Percentiles rank a stretch among this genome's conserved stretches.
Conservation (phyloP, 2,888 invertebrate species). For the Lumbricus terrestris region DNA sequence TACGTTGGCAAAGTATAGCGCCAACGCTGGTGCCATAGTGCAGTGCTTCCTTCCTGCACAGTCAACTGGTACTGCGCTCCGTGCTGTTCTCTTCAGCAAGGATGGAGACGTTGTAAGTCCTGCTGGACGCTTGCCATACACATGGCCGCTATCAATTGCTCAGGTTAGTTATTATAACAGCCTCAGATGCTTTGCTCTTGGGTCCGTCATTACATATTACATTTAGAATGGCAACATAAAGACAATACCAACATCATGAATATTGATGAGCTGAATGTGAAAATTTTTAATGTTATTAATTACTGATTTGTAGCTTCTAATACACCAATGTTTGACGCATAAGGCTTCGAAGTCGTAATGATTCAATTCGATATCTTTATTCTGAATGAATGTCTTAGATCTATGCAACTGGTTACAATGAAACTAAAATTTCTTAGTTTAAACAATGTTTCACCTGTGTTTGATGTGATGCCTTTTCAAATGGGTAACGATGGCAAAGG, state of each 20-base stretch:
- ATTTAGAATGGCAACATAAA: background rate
- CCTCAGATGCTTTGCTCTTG: background rate
- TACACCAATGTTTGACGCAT: no score
- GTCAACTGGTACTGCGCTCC: constrained; percentile 40
- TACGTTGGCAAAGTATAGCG: constrained; percentile 43
- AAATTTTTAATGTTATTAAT: background rate
- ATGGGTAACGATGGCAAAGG: no score
- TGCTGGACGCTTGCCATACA: constrained; percentile 37
- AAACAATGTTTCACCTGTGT: no score
- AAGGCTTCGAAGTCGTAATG: no score
- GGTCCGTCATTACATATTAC: background rate
- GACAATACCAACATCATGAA: background rate
- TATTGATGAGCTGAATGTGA: background rate
- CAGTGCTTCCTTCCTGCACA: constrained; percentile 42
- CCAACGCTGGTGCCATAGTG: constrained; percentile 39
- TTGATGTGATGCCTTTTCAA: no score
- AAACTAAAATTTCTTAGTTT: no score
- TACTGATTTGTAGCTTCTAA: no score
- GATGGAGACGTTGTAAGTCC: constrained; percentile 25
- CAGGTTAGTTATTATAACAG: constrained; percentile 31
- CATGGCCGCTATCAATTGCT: constrained; percentile 38
- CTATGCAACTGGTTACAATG: no score
- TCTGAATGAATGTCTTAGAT: no score
- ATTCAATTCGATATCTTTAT: no score
- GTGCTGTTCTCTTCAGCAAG: constrained; percentile 28